These are phyloP conservation scores for Phengaris arion DNA, from an alignment of 2,888 invertebrate genomes.

Conservation along the genomic window DNA sequence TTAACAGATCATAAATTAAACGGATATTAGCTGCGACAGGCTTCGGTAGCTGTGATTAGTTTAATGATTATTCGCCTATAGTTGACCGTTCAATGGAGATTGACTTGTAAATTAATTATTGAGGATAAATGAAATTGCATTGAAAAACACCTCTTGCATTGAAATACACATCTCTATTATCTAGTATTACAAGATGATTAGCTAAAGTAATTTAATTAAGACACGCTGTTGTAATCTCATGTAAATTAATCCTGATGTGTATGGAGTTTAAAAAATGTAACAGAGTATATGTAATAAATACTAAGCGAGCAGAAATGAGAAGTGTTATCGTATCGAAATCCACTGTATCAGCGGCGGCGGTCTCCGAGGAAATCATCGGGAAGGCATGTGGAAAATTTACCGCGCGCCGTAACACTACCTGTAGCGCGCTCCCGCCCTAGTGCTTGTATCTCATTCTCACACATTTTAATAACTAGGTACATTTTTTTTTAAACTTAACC, in stretches of 20 bases:
- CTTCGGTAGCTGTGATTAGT: conserved; percentile 24
- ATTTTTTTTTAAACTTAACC: too few relatives aligned
- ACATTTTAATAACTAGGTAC: neutral
- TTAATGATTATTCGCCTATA: neutral
- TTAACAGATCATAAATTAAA: conserved; percentile 28
- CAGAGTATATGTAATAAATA: conserved; percentile 56
- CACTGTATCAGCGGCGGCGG: conserved; percentile 77
- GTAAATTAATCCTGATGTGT: neutral
- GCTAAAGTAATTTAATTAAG: neutral
- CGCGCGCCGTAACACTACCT: conserved; percentile 76
- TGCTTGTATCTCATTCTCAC: conserved; percentile 13
- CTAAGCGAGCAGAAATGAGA: conserved; percentile 70
- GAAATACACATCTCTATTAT: neutral
- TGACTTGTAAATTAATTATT: conserved; percentile 7
- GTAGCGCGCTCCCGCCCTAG: conserved; percentile 63
- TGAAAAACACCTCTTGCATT: neutral
- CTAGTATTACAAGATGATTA: neutral
- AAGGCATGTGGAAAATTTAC: conserved; percentile 85
- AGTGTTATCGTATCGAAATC: conserved; percentile 79
- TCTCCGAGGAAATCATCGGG: conserved; percentile 89
- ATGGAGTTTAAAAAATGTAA: neutral
- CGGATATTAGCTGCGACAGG: conserved; percentile 5
- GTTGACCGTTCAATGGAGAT: neutral
- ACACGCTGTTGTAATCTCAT: neutral
- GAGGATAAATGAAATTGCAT: neutral